A percentile compares a stretch with the other conserved stretches of the same genome.
phyloP scores from a whole-genome alignment of 2,888 invertebrate genomes.

The Amorpha juglandis region DNA sequence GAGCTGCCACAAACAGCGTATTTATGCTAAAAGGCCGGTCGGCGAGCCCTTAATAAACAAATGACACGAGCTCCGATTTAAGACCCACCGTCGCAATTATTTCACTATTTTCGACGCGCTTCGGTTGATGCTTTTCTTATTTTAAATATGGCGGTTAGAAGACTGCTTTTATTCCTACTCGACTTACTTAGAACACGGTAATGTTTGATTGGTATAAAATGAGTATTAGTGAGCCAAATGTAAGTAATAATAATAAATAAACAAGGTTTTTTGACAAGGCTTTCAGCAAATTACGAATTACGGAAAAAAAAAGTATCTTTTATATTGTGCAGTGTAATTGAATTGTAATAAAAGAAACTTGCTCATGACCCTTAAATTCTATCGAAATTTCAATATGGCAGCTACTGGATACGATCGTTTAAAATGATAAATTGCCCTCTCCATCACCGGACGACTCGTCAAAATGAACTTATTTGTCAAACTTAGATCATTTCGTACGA shows the following conservation, averaged over 20 bases:
- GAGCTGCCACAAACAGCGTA: constrained; percentile 40
- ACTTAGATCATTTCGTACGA: constrained; percentile 74
- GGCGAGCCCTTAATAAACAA: constrained; percentile 75
- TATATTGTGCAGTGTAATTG: not conserved
- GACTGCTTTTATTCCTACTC: not conserved
- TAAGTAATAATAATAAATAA: no score
- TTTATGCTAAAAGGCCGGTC: constrained; percentile 74
- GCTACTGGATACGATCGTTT: constrained; percentile 65
- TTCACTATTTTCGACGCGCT: constrained; percentile 70
- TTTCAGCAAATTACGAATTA: not conserved
- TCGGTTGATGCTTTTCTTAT: constrained; percentile 31
- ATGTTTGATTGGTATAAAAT: no score
- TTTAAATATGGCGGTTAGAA: constrained; percentile 18
- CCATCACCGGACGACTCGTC: constrained; percentile 73
- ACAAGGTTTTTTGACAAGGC: no score
- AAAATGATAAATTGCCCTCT: constrained; percentile 68
- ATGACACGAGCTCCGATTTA: constrained; percentile 74
- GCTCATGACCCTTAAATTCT: constrained; percentile 37
- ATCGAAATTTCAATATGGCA: constrained; percentile 53
- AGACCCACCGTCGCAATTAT: constrained; percentile 72
- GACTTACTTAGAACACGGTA: no score
- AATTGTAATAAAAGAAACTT: not conserved
- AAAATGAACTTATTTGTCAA: constrained; percentile 83
- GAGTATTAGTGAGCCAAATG: no score
- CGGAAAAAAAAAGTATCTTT: no score